Conservation (phyloP, 2,797 vertebrate genomes). For the Acanthurus leucopareius region DNA sequence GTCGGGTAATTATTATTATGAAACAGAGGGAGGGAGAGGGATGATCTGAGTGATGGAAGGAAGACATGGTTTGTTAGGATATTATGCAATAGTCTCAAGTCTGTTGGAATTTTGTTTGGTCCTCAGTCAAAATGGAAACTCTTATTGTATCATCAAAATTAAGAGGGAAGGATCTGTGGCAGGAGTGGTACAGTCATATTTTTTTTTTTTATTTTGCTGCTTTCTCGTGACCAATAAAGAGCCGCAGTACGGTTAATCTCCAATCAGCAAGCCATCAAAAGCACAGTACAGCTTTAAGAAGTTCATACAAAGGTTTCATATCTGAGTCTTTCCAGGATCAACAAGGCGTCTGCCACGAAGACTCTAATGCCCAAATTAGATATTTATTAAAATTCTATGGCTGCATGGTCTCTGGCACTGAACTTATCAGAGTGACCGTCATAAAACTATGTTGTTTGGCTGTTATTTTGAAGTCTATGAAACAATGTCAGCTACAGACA, state of each 20-base stretch:
- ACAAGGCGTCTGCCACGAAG: neutral
- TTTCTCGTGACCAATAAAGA: slow-evolving; percentile 51
- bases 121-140: slow-evolving; percentile 61
- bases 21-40: slow-evolving; percentile 51
- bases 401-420: neutral
- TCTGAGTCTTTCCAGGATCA: slow-evolving; percentile 24
- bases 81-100: slow-evolving; percentile 68
- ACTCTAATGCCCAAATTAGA: slow-evolving; percentile 10
- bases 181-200: neutral
- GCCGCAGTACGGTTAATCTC: slow-evolving; percentile 49
- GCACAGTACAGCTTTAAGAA: slow-evolving; percentile 19
- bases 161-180: slow-evolving; percentile 39
- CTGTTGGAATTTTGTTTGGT: slow-evolving; percentile 53
- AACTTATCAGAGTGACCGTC: slow-evolving; percentile 1
- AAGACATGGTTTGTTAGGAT: slow-evolving; percentile 35
- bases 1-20: slow-evolving; percentile 70
- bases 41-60: slow-evolving; percentile 66
- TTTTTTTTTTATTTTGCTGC: slow-evolving; percentile 31
- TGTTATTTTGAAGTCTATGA: slow-evolving; percentile 38
- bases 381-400: slow-evolving; percentile 1
- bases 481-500: slow-evolving; percentile 32
- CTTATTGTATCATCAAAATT: slow-evolving; percentile 48
- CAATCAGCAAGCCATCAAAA: slow-evolving; percentile 54
- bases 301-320: slow-evolving; percentile 19
- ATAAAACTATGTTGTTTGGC: slow-evolving; percentile 8